phyloP scores from a whole-genome alignment of 2,888 invertebrate genomes.

The Sinohyriopsis cumingii region DNA sequence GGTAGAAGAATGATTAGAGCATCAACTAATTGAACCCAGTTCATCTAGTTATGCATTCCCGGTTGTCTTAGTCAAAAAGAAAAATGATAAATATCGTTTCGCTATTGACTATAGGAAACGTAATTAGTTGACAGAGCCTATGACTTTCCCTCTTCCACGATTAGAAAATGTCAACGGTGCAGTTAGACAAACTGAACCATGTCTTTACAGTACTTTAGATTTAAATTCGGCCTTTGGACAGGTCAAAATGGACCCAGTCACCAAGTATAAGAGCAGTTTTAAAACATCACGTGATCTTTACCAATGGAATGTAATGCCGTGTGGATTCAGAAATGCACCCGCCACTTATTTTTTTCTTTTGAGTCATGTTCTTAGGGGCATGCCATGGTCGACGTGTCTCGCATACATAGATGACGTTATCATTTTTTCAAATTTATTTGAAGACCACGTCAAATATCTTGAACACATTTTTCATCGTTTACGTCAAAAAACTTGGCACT shows the following conservation, averaged over 20 bases:
- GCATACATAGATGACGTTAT: slow-evolving; percentile 28
- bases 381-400: slow-evolving; percentile 34
- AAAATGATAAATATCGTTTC: slow-evolving; percentile 29
- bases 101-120: slow-evolving; percentile 32
- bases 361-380: slow-evolving; percentile 25
- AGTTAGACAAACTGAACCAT: no score
- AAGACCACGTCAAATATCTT: slow-evolving; percentile 33
- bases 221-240: slow-evolving; percentile 32
- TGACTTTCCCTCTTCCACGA: slow-evolving; percentile 26
- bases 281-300: slow-evolving; percentile 27
- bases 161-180: no score
- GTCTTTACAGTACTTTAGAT: slow-evolving; percentile 27
- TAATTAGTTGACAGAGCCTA: slow-evolving; percentile 27
- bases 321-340: slow-evolving; percentile 34
- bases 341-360: slow-evolving; percentile 29
- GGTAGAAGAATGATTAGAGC: slow-evolving; percentile 25
- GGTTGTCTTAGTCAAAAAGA: slow-evolving; percentile 33
- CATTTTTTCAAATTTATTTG: slow-evolving; percentile 12
- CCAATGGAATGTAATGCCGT: slow-evolving; percentile 32
- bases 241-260: slow-evolving; percentile 23
- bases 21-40: slow-evolving; percentile 29
- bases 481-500: slow-evolving; percentile 22
- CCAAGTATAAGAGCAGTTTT: slow-evolving; percentile 32
- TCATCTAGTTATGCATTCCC: slow-evolving; percentile 25
- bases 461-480: slow-evolving; percentile 28